Evolutionary conservation across 2,797 vertebrate species (phyloP), one percentile per base, ranked within the genome.

Genomic region (Danio choprae): DNA sequence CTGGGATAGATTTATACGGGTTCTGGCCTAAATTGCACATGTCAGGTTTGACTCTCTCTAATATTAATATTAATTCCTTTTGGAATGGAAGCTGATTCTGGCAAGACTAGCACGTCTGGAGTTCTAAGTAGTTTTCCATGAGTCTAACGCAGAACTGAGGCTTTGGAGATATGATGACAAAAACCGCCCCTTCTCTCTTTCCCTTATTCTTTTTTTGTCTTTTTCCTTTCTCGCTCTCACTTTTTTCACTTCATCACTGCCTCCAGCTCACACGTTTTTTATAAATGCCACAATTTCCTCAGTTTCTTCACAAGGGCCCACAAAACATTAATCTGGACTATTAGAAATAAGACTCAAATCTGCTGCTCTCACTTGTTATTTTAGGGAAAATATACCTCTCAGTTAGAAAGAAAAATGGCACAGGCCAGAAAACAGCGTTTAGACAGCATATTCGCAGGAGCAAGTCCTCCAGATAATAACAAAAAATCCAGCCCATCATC

Each of bases 31-130:
- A 91, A 90, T 85, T 91, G 92, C 91, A 89, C 92, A 91, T 90
- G 89, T 92, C 89, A 90, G 85, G 89, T 89, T 91, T 87, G 89
- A 88, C 90, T 89, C 88, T 87, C 80, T 81, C 89, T 89, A 90
- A 90, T 89, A 92, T 91, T 92, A 92, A 93, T 93, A 90, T 87
- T 87, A 91, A 93, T 89, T 91, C 89, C 89, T 90, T 86, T 90
- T 89, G 88, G 87, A 90, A 81, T 81, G 63, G 79, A 86, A 59
- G 85, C 83, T 79, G 86, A 91, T 88, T 86, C 89, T 94, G 93
- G 92, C 91, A 91, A 88, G 81, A 79, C 83, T 75, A 71, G 80
- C 81, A 75, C 43, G 87, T 90, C 90, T 93, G 91, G 90, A 87
- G 85, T 81, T 87, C 84, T 90, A 90, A 91, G 88, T 91, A 91